These are phyloP conservation scores for Melanerpes aurifrons DNA, from an alignment of 2,113 vertebrate genomes.

Conservation along the genomic window DNA sequence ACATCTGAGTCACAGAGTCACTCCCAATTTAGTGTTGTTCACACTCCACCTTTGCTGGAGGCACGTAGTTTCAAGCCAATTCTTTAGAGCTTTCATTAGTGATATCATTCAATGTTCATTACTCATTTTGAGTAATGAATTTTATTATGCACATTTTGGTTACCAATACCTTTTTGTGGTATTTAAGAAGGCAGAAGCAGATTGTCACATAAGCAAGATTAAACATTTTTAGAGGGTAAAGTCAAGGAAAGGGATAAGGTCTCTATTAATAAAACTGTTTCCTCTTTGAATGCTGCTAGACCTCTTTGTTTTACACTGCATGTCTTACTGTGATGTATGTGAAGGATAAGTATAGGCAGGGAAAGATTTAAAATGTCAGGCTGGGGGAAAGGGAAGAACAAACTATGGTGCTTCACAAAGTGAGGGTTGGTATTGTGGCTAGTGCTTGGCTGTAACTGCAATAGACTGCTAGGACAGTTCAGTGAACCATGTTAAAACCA, in stretches of 20 bases:
- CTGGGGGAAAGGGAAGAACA: neutral
- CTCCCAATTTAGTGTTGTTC: neutral
- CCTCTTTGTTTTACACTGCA: neutral
- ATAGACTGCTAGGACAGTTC: neutral
- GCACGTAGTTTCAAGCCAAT: neutral
- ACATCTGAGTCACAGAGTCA: conserved; percentile 44
- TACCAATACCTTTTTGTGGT: neutral
- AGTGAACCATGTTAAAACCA: neutral
- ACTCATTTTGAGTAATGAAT: neutral
- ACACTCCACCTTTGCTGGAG: conserved; percentile 30
- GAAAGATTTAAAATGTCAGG: neutral
- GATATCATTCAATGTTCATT: neutral
- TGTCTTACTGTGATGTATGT: neutral
- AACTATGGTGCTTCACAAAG: neutral
- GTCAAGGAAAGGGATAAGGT: neutral
- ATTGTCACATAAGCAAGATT: neutral
- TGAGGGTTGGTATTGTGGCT: neutral
- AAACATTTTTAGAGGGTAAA: neutral
- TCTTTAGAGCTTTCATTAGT: neutral
- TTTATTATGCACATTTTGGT: neutral
- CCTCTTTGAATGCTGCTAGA: neutral
- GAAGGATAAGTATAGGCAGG: neutral
- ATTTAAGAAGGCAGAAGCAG: neutral
- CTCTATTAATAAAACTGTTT: neutral
- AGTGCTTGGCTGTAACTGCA: neutral